These are phyloP conservation scores for Cosmia pyralina DNA, from an alignment of 2,888 invertebrate species.

Conservation along the genomic window DNA sequence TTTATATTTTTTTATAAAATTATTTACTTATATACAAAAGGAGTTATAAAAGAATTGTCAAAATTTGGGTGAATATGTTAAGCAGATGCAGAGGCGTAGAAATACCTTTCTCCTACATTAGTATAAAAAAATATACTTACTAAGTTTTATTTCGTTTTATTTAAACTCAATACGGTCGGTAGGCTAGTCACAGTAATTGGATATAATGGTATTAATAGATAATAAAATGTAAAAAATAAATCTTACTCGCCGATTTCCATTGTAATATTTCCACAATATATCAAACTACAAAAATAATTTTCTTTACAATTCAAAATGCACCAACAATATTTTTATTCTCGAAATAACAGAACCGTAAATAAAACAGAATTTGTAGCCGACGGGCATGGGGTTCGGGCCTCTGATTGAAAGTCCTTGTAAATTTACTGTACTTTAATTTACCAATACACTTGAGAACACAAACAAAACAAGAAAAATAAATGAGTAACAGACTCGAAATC, in stretches of 20 bases:
- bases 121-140: not conserved
- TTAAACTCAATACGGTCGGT: not conserved
- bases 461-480: too few species aligned
- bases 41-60: not conserved
- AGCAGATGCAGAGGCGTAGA: not conserved
- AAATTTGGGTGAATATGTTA: not conserved
- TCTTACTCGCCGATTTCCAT: too few species aligned
- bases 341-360: conserved; percentile 7
- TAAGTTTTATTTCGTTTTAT: not conserved
- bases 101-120: not conserved
- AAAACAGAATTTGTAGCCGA: conserved; percentile 21
- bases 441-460: too few species aligned
- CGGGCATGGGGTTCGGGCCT: too few species aligned
- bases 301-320: conserved; percentile 1
- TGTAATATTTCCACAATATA: not conserved
- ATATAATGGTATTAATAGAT: not conserved
- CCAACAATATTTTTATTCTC: conserved; percentile 17
- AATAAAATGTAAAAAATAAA: not conserved
- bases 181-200: too few species aligned
- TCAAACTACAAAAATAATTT: not conserved
- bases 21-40: too few species aligned
- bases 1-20: too few species aligned
- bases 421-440: too few species aligned
- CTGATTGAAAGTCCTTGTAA: too few species aligned
- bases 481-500: too few species aligned